A percentile compares a stretch with the other conserved stretches of the same genome.
Evolutionary conservation across 2,888 invertebrate species (phyloP).

Genomic region (Limenitis camilla): DNA sequence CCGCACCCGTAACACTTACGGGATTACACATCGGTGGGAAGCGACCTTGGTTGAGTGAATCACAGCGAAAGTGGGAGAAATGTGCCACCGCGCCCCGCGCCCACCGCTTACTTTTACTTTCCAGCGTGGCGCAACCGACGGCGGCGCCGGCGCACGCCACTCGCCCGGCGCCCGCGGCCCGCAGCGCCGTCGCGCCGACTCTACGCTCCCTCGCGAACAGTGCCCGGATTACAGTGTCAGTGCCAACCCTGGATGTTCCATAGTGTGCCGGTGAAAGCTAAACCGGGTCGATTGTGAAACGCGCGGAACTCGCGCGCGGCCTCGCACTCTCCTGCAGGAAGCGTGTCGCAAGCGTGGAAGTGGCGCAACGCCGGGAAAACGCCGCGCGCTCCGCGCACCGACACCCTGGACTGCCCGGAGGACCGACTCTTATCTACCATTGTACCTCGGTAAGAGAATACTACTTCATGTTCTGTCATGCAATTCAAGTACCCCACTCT

Average conservation of each 20-base stretch:
- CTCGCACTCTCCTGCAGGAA: conserved; percentile 72
- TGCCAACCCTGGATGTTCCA: conserved; percentile 62
- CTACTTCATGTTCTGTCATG: background rate
- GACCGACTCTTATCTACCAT: conserved; percentile 41
- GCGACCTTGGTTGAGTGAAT: conserved; percentile 67
- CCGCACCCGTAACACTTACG: conserved; percentile 29
- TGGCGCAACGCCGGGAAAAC: conserved; percentile 69
- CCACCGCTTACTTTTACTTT: conserved; percentile 73
- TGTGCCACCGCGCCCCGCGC: conserved; percentile 63
- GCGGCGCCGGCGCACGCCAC: conserved; percentile 67
- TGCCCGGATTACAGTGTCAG: conserved; percentile 73
- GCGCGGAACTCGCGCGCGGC: conserved; percentile 63
- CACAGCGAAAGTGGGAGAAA: conserved; percentile 75
- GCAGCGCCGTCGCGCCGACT: conserved; percentile 68
- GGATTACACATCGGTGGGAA: conserved; percentile 45
- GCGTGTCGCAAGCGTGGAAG: conserved; percentile 70
- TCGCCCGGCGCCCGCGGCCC: conserved; percentile 73
- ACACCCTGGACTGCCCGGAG: conserved; percentile 54
- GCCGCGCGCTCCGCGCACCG: conserved; percentile 52
- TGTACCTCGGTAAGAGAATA: conserved; percentile 30
- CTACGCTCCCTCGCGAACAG: conserved; percentile 35
- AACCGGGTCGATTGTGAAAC: conserved; percentile 68
- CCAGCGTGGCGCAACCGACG: conserved; percentile 70
- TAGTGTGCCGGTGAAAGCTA: conserved; percentile 60
- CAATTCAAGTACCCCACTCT: background rate